Percentiles rank a stretch among this genome's conserved stretches.
Evolutionary conservation across 2,888 invertebrate species (phyloP).

Genomic region (Thereva unica): DNA sequence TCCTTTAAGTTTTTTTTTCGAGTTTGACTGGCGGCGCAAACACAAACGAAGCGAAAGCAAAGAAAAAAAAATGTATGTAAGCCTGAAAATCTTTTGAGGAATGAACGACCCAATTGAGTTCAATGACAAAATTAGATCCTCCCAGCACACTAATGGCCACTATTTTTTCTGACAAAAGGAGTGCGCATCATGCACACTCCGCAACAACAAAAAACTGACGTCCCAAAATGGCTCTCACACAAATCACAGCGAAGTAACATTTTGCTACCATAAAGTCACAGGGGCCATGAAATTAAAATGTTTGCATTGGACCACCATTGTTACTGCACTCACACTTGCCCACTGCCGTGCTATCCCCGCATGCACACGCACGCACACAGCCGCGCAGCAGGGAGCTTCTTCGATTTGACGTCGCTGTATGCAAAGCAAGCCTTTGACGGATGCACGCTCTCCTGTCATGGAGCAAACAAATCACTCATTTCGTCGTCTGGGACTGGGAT

Average conservation of each 20-base stretch:
- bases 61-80: neutral
- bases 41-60: neutral
- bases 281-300: conserved; percentile 20
- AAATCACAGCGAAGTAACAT: neutral
- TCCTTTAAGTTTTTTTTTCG: neutral
- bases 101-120: neutral
- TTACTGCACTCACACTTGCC: neutral
- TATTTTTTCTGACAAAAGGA: conserved; percentile 21
- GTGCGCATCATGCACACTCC: conserved; percentile 20
- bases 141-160: conserved; percentile 46
- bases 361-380: neutral
- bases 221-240: conserved; percentile 28
- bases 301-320: conserved; percentile 2
- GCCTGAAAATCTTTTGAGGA: neutral
- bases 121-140: conserved; percentile 44
- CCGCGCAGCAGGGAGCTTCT: conserved; percentile 10
- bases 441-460: conserved; percentile 36
- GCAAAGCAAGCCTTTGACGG: conserved; percentile 29
- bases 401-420: neutral
- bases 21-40: neutral
- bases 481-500: conserved; percentile 1
- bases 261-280: neutral
- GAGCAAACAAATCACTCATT: conserved; percentile 38
- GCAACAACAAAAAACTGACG: conserved; percentile 48
- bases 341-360: too few relatives aligned